Percentiles rank a stretch among this genome's conserved stretches.
These are phyloP conservation scores for Prietella phreatophila DNA, from an alignment of 2,113 vertebrate genomes.

Conservation along the genomic window DNA sequence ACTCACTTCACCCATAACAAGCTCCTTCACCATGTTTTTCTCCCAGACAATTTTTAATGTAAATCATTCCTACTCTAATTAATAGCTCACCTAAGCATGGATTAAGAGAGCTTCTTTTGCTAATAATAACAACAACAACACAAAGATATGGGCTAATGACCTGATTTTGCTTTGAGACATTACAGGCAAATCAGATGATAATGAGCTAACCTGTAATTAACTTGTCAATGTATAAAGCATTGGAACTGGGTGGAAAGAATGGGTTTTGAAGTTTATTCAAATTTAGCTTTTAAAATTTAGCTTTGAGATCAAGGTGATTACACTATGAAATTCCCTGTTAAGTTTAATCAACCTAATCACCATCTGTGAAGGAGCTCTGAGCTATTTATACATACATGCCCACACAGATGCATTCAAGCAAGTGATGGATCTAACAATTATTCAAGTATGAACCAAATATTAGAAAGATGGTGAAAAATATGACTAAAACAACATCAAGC, in stretches of 20 bases:
- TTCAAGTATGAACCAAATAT: not conserved
- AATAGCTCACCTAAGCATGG: not conserved
- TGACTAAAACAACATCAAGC: not conserved
- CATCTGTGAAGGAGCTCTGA: not conserved
- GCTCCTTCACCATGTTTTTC: not conserved
- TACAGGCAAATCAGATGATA: not conserved
- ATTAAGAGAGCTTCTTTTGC: not conserved
- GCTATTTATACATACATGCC: constrained; percentile 32
- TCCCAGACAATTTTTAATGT: not conserved
- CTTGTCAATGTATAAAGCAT: not conserved
- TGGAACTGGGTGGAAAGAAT: not conserved
- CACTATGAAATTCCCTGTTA: constrained; percentile 27
- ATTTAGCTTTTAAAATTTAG: not conserved
- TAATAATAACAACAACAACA: not conserved
- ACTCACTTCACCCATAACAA: not conserved
- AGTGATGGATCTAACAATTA: constrained; percentile 1
- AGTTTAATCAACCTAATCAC: constrained; percentile 34
- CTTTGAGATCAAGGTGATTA: constrained; percentile 15
- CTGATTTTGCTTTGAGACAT: not conserved
- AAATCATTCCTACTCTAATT: not conserved
- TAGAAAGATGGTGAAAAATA: not conserved
- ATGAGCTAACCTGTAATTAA: constrained; percentile 9
- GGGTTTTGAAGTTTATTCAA: constrained; percentile 9
- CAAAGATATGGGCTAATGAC: not conserved
- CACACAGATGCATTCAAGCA: not conserved